Percentiles rank a stretch among this genome's conserved stretches.
phyloP scores from a whole-genome alignment of 2,797 vertebrate species.

The Numenius phaeopus region DNA sequence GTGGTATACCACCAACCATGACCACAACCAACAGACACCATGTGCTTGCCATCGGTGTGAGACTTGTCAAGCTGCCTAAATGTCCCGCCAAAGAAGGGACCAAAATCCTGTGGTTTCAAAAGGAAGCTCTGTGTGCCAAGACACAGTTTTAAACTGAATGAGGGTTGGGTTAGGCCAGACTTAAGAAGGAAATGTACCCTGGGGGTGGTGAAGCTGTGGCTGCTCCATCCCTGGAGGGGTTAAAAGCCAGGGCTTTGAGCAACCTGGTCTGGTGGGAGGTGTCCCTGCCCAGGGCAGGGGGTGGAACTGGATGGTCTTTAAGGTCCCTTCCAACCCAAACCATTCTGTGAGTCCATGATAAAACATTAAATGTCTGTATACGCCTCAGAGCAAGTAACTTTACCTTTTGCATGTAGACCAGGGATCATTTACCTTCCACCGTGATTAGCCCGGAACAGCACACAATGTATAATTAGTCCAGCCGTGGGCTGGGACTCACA shows the following conservation, averaged over 20 bases:
- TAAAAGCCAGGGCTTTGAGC: neutral
- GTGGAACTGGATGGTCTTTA: neutral
- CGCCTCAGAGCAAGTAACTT: neutral
- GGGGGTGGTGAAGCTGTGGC: neutral
- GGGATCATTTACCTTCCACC: neutral
- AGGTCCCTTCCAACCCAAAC: neutral
- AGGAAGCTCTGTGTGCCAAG: neutral
- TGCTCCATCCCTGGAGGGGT: neutral
- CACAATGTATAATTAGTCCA: neutral
- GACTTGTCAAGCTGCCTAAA: neutral
- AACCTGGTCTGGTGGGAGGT: neutral
- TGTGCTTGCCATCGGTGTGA: rapidly evolving
- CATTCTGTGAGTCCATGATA: neutral
- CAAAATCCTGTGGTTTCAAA: neutral
- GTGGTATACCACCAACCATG: neutral
- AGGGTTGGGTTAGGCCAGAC: neutral
- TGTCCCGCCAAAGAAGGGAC: neutral
- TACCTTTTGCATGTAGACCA: neutral
- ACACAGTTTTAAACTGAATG: neutral
- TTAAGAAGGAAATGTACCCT: rapidly evolving
- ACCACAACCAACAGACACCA: neutral
- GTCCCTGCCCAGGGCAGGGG: neutral
- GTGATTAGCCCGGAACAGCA: neutral
- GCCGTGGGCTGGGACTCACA: neutral
- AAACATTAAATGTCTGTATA: neutral